These are phyloP conservation scores for Gadus macrocephalus DNA, from an alignment of 2,113 vertebrate genomes.

Conservation along the genomic window DNA sequence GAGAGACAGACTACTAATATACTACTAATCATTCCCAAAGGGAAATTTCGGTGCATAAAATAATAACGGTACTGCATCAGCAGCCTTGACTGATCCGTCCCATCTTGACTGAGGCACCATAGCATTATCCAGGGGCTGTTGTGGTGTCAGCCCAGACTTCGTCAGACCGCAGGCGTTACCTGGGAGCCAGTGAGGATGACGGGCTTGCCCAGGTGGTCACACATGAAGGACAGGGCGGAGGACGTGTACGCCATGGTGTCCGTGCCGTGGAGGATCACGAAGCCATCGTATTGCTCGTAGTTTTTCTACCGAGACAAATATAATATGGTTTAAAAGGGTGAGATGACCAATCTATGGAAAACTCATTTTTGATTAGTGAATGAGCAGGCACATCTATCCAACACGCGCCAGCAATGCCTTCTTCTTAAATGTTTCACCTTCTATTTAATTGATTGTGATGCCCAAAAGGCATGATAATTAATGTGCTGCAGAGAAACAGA, in stretches of 20 bases:
- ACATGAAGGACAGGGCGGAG: slow-evolving; percentile 90
- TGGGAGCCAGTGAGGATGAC: slow-evolving; percentile 91
- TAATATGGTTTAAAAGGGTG: neutral
- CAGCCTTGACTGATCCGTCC: neutral
- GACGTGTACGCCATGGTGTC: slow-evolving; percentile 97
- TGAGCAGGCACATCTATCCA: too few relatives aligned
- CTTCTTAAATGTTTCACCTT: too few relatives aligned
- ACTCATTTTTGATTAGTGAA: neutral
- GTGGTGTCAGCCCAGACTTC: too few relatives aligned
- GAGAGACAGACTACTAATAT: too few relatives aligned
- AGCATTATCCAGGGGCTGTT: too few relatives aligned
- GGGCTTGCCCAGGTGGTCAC: slow-evolving; percentile 88
- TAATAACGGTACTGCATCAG: neutral
- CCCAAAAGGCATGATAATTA: too few relatives aligned
- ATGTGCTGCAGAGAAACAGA: too few relatives aligned
- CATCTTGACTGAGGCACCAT: neutral
- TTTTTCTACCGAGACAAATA: slow-evolving; percentile 68
- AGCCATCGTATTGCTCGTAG: slow-evolving; percentile 84
- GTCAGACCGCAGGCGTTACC: slow-evolving; percentile 61
- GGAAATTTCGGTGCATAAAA: too few relatives aligned
- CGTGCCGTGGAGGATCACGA: slow-evolving; percentile 92
- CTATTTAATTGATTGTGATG: too few relatives aligned
- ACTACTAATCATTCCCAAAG: too few relatives aligned
- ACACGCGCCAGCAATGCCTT: too few relatives aligned
- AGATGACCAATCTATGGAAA: neutral